These are phyloP conservation scores for Thaleichthys pacificus DNA, from an alignment of 2,797 vertebrate species.

Conservation along the genomic window DNA sequence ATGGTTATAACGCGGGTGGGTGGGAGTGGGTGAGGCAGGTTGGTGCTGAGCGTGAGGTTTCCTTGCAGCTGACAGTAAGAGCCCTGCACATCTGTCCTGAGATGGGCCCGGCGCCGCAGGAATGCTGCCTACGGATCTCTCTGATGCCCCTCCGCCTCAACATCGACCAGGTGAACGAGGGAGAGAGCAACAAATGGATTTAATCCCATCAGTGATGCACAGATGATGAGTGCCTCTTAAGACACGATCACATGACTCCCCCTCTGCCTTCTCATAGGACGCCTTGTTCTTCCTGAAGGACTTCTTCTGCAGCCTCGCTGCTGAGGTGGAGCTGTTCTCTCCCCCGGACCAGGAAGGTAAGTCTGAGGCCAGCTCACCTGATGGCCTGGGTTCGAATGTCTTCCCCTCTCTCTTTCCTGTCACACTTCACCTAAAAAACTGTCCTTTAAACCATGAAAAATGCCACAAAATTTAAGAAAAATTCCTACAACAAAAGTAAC, in stretches of 20 bases:
- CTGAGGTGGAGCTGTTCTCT: constrained; percentile 92
- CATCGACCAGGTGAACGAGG: constrained; percentile 88
- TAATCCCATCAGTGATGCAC: not conserved
- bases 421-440: too few relatives aligned
- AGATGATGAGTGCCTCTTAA: not conserved
- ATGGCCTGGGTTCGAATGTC: not conserved
- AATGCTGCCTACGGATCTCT: constrained; percentile 92
- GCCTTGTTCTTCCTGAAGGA: constrained; percentile 98
- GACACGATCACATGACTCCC: not conserved
- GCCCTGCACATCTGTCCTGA: constrained; percentile 93
- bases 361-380: not conserved
- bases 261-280: constrained; percentile 74
- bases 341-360: constrained; percentile 94
- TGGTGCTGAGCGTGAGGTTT: not conserved
- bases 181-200: not conserved
- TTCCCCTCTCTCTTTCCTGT: too few relatives aligned
- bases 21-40: not conserved
- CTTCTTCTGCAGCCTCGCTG: constrained; percentile 91
- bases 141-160: constrained; percentile 98
- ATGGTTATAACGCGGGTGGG: not conserved
- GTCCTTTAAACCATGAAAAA: too few relatives aligned
- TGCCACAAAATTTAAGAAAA: too few relatives aligned
- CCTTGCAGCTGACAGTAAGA: constrained; percentile 86
- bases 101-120: constrained; percentile 88
- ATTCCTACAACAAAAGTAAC: too few relatives aligned